These are phyloP conservation scores for Ochropleura plecta DNA, from an alignment of 2,888 invertebrate genomes.

Conservation along the genomic window DNA sequence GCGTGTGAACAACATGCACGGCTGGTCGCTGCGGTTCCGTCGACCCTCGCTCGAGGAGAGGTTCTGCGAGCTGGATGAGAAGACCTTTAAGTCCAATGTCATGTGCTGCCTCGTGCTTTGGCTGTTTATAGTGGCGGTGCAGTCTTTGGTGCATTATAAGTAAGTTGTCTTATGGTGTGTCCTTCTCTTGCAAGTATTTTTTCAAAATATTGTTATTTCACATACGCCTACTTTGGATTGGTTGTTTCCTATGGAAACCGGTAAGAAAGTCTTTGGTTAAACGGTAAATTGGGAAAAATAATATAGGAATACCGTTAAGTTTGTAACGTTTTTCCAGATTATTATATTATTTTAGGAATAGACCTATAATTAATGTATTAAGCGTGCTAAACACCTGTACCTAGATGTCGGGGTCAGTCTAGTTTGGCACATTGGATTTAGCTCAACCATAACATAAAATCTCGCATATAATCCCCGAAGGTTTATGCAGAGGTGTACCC, in stretches of 20 bases:
- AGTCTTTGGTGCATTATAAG: constrained; percentile 94
- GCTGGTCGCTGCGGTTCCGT: constrained; percentile 97
- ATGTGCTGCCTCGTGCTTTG: constrained; percentile 97
- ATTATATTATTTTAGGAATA: not conserved
- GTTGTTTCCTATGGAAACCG: too few relatives aligned
- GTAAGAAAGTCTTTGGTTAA: too few relatives aligned
- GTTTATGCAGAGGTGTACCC: too few relatives aligned
- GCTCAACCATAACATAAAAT: too few relatives aligned
- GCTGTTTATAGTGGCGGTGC: constrained; percentile 96
- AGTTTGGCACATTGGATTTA: not conserved
- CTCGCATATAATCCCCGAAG: too few relatives aligned
- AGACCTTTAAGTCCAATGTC: constrained; percentile 98
- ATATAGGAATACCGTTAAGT: not conserved
- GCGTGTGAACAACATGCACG: constrained; percentile 95
- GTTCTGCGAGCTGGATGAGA: constrained; percentile 96
- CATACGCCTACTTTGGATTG: too few relatives aligned
- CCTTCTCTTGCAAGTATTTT: not conserved
- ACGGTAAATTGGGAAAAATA: too few relatives aligned
- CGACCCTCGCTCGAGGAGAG: constrained; percentile 95
- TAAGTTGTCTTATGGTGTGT: constrained; percentile 75
- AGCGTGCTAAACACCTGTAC: not conserved
- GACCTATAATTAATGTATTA: not conserved
- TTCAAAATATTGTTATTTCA: too few relatives aligned
- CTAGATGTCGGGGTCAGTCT: too few relatives aligned
- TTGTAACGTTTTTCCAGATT: not conserved